Base-by-base conservation (phyloP, 1,140 invertebrate species). In the Lepidotrigona ventralis region DNA sequence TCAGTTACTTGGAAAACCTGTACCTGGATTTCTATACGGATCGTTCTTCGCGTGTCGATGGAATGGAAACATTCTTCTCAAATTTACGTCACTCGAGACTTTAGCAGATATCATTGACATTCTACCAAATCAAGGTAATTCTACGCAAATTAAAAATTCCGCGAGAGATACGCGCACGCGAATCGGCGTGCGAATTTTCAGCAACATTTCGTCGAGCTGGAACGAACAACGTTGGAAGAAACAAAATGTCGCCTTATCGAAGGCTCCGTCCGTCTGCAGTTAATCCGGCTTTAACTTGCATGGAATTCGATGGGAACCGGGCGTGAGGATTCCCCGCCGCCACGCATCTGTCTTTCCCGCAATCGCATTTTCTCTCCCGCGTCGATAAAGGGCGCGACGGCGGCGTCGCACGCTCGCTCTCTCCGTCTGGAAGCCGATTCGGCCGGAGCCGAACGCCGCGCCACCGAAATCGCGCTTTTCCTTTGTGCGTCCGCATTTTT, bases 201-300 rank as follows among this genome's bases (percentile, higher is more conserved):
- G 0, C 3, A 6, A n/a, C 23, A 51, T 8, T 70, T 46, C 1
- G 70, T 19, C 4, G 3, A 8, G 29, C 14, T 26, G 68, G 68
- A 64, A 63, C 64, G 63, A 53, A 39, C n/a, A 68, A 33, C 39
- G 23, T 69, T 23, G 26, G 15, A 56, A 17, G 17, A 56, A 58
- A 74, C 66, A 81, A 85, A 80, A 85, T 14, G 72, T 70, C 75
- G 56, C 84, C 72, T 82, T 78, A 78, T 85, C 60, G 79, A 78
- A 78, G 83, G 64, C 64, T 79, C 56, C 74, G 73, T 82, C 69
- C 79, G 73, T 81, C 74, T 77, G 66, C 64, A 60, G 69, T 83
- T 86, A 85, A 87, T 85, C 79, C 73, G 79, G 54, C 64, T 72
- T 75, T 73, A 63, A 85, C 53, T 74, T 70, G 63, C 56, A 63